A percentile compares a stretch with the other conserved stretches of the same genome.
These are phyloP conservation scores for Garrulus glandarius DNA, from an alignment of 2,797 vertebrate species.

Conservation along the genomic window DNA sequence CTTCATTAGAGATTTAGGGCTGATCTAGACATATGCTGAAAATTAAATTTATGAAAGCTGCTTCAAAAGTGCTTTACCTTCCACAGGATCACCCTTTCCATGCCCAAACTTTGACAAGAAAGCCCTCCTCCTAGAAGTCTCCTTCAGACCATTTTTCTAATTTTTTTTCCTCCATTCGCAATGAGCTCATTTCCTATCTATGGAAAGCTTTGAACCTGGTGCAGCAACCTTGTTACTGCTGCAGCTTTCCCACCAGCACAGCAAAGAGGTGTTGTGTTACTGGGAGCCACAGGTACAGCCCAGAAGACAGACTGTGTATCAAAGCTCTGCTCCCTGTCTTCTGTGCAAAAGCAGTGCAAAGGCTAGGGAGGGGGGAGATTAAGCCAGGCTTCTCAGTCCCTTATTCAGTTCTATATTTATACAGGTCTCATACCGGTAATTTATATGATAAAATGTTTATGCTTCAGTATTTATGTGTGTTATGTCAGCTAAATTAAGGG, in stretches of 20 bases:
- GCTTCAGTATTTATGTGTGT: background rate
- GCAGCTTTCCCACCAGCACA: background rate
- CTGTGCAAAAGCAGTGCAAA: background rate
- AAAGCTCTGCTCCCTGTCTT: background rate
- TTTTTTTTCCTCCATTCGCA: background rate
- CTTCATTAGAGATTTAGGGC: background rate
- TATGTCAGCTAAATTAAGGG: background rate
- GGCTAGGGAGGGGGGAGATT: background rate
- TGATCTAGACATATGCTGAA: background rate
- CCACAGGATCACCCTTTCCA: background rate
- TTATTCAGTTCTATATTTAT: background rate
- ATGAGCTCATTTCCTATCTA: background rate
- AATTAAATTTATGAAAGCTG: background rate
- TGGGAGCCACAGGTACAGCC: background rate
- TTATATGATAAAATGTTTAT: background rate
- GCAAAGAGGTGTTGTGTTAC: background rate
- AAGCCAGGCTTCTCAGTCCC: background rate
- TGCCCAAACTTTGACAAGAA: background rate
- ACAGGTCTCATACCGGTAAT: background rate
- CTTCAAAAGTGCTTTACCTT: background rate
- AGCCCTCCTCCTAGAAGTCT: background rate
- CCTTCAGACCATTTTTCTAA: background rate
- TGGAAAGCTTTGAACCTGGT: background rate
- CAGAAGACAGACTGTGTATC: background rate
- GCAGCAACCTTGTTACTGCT: fast-evolving